A percentile compares a stretch with the other conserved stretches of the same genome.
phyloP scores from a whole-genome alignment of 2,888 invertebrate genomes.

The Trichogramma dendrolimi region DNA sequence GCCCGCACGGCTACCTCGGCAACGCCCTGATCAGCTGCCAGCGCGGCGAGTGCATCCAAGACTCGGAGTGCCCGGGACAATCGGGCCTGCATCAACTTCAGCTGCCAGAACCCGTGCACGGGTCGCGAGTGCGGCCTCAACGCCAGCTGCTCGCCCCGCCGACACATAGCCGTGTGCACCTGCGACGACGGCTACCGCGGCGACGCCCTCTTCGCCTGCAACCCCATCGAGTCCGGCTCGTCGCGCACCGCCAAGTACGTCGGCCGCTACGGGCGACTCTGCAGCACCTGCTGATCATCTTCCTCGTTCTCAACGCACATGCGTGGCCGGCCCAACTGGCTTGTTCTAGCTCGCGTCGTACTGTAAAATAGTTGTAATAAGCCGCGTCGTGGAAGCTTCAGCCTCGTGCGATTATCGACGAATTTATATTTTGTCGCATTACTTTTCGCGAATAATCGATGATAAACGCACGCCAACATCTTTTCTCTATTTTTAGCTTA shows the following conservation, averaged over 20 bases:
- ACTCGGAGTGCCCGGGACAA: constrained; percentile 71
- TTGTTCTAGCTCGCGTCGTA: no score
- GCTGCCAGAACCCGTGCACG: constrained; percentile 66
- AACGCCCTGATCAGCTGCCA: constrained; percentile 70
- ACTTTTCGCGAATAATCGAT: no score
- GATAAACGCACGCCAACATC: no score
- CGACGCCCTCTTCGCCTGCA: constrained; percentile 58
- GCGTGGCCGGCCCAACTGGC: no score
- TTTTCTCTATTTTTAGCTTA: no score
- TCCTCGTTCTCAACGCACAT: no score
- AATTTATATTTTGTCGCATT: no score
- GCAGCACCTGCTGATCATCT: no score
- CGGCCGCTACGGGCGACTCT: constrained; percentile 28
- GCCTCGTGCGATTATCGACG: no score
- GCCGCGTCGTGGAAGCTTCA: no score
- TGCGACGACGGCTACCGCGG: constrained; percentile 68
- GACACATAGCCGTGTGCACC: constrained; percentile 78
- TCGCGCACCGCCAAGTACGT: constrained; percentile 25
- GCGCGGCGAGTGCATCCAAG: constrained; percentile 74
- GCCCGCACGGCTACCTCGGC: constrained; percentile 72
- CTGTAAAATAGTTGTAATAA: no score
- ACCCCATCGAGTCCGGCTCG: constrained; percentile 36
- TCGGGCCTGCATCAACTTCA: constrained; percentile 73
- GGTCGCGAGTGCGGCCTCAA: constrained; percentile 71
- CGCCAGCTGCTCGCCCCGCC: constrained; percentile 70